Base-by-base conservation (phyloP, 2,113 vertebrate genomes). In the Struthio camelus region DNA sequence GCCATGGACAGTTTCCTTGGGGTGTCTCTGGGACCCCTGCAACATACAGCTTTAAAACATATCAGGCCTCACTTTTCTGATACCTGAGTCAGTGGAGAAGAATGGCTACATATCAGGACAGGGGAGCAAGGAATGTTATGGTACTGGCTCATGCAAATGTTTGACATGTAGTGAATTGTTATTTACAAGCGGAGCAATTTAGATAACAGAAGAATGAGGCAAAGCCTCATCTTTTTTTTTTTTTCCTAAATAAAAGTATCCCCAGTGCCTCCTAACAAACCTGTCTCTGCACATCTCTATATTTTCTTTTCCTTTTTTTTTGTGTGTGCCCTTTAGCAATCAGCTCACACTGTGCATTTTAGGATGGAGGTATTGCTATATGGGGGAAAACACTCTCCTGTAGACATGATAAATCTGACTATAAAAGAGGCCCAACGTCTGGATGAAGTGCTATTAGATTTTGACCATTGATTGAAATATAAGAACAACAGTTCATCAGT, bases 181-280 rank as follows among this genome's bases (percentile, higher is more conserved):
- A 91, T 89, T 89, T 93, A 89, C 44, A 62, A 67, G 84, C 73
- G n/a, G 85, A 89, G 46, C 15, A 56, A 70, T 82, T 80, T 91
- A 95, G 90, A 94, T 89, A 96, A 94, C 6, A 90, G 65, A 92
- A 91, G 80, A 95, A 94, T 1, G 3, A 90, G 76, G 61, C 24
- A 27, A 85, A 93, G 34, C 51, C 25, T 86, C 61, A 61, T 72
- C 50, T 76, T 3, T 36, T 23, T 72, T 7, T 76, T 10, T 16
- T 61, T 34, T 62, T 17, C 4, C 15, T 15, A 8, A 4, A 2
- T 53, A 75, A 76, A 61, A 81, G 14, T 42, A 77, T 58, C 72
- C 53, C 7, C 8, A 12, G 11, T 82, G 12, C 19, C 20, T 56
- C 36, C 87, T 73, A 56, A 54, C 7, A 87, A 34, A 80, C 36